phyloP scores from a whole-genome alignment of 2,888 invertebrate genomes.

The Polydrusus cervinus region DNA sequence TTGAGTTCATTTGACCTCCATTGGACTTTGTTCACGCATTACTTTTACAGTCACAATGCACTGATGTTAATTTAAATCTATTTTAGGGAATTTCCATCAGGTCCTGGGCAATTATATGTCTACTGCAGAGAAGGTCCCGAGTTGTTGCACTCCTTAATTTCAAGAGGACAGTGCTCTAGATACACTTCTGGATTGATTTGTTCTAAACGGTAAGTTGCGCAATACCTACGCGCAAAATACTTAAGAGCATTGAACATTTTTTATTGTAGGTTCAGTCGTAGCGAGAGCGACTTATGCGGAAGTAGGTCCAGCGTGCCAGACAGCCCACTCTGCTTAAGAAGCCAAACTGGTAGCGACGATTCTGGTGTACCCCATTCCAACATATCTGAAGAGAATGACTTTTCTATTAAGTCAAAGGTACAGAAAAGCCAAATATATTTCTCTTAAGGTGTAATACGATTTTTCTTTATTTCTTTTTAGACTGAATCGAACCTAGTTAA shows the following conservation, averaged over 20 bases:
- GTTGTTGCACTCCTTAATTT: conserved; percentile 71
- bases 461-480: conserved; percentile 57
- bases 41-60: too few species aligned
- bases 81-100: conserved; percentile 73
- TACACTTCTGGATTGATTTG: conserved; percentile 38
- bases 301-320: conserved; percentile 58
- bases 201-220: conserved; percentile 40
- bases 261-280: conserved; percentile 69
- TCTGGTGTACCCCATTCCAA: conserved; percentile 65
- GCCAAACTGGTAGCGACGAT: conserved; percentile 67
- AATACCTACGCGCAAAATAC: not conserved
- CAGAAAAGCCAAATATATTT: not conserved
- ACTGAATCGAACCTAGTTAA: conserved; percentile 67
- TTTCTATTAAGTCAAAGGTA: conserved; percentile 66
- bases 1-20: too few species aligned
- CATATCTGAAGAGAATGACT: conserved; percentile 67
- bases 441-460: too few species aligned
- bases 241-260: not conserved
- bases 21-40: too few species aligned
- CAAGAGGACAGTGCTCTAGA: conserved; percentile 67
- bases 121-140: conserved; percentile 72
- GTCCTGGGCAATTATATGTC: conserved; percentile 73
- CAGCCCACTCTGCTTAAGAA: conserved; percentile 65
- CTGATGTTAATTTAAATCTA: too few species aligned
- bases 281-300: conserved; percentile 72